phyloP scores from a whole-genome alignment of 2,113 vertebrate genomes.

The Poeciliopsis occidentalis region DNA sequence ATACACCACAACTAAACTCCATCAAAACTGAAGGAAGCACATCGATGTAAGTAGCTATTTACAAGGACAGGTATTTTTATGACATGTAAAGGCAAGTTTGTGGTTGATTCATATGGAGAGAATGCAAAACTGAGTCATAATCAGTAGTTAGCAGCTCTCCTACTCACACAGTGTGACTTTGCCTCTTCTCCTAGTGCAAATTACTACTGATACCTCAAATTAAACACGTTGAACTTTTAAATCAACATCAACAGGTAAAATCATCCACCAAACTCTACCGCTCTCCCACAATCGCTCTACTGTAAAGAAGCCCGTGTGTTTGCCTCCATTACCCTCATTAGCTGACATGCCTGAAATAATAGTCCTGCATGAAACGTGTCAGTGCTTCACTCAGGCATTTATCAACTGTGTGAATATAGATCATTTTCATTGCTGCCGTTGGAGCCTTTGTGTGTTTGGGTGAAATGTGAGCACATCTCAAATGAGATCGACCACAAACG shows the following conservation, averaged over 20 bases:
- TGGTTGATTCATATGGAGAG: not conserved
- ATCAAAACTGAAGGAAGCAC: no score
- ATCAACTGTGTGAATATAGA: not conserved
- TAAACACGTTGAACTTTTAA: not conserved
- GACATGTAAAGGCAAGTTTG: no score
- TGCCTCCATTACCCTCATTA: not conserved
- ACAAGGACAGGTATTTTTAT: no score
- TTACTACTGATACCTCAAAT: not conserved
- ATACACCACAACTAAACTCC: no score
- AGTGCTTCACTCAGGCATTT: not conserved
- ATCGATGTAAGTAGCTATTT: no score
- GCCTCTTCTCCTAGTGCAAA: not conserved
- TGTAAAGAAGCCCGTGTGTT: not conserved
- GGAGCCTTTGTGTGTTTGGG: not conserved
- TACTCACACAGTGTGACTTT: not conserved
- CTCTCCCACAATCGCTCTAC: not conserved
- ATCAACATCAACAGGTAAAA: not conserved
- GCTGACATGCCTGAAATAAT: not conserved
- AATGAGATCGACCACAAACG: constrained; percentile 7
- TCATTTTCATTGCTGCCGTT: not conserved
- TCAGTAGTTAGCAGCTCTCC: not conserved
- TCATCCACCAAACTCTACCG: not conserved
- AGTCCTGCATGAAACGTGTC: not conserved
- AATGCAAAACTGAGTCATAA: not conserved
- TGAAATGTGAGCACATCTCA: constrained; percentile 1